A percentile compares a stretch with the other conserved stretches of the same genome.
Conservation (phyloP, 2,888 invertebrate genomes). For the Kuschelorhynchus macadamiae region DNA sequence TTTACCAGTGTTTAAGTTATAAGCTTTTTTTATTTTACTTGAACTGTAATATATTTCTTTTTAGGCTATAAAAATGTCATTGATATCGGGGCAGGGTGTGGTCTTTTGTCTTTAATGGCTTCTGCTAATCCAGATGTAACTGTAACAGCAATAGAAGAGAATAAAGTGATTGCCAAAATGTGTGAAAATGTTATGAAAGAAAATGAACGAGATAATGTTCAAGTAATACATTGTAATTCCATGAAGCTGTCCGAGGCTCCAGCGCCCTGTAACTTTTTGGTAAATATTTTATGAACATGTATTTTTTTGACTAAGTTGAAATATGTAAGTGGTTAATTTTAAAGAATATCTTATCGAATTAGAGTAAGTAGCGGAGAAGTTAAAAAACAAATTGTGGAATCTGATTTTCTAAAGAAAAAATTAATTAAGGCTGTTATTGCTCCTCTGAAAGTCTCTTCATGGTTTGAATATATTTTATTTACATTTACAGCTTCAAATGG, state of each 20-base stretch:
- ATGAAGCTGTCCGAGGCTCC: slow-evolving; percentile 67
- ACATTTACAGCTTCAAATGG: too few relatives aligned
- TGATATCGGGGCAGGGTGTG: slow-evolving; percentile 86
- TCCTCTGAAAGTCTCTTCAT: too few relatives aligned
- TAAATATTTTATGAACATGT: slow-evolving; percentile 22
- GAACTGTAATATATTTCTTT: too few relatives aligned
- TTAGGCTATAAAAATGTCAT: slow-evolving; percentile 73
- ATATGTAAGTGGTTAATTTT: too few relatives aligned
- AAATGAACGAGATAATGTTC: slow-evolving; percentile 69
- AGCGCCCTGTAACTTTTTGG: slow-evolving; percentile 68
- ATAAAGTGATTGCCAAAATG: slow-evolving; percentile 75
- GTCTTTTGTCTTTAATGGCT: slow-evolving; percentile 81
- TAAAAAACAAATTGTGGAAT: too few relatives aligned
- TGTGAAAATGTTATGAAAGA: slow-evolving; percentile 72
- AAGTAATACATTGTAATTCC: slow-evolving; percentile 75
- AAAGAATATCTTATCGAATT: too few relatives aligned
- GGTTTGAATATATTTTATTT: too few relatives aligned
- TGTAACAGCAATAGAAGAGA: slow-evolving; percentile 80
- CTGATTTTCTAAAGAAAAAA: too few relatives aligned
- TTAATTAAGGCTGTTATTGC: too few relatives aligned
- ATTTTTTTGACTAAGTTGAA: neutral
- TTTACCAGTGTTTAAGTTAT: too few relatives aligned
- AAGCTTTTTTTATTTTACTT: too few relatives aligned
- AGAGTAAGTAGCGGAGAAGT: too few relatives aligned
- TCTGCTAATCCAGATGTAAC: slow-evolving; percentile 65